Evolutionary conservation across 2,113 vertebrate genomes (phyloP).

Genomic region (Megaceryle maxima): DNA sequence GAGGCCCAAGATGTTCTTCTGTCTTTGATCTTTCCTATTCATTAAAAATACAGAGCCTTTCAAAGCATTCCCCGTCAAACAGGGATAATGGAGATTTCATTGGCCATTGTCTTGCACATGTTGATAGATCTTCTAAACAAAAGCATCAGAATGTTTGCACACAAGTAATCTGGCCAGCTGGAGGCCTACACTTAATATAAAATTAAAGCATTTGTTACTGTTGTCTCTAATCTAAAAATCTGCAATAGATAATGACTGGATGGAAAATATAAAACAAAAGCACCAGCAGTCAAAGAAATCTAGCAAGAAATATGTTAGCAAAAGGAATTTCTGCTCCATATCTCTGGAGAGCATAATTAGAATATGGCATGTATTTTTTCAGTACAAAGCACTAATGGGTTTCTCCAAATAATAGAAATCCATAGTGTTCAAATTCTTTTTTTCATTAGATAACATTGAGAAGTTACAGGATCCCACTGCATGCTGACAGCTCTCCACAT

Average conservation of each 20-base stretch:
- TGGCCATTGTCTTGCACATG: neutral
- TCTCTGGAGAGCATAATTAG: neutral
- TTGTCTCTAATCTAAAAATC: neutral
- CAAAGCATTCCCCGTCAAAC: slow-evolving; percentile 3
- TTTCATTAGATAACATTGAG: neutral
- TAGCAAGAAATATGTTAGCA: neutral
- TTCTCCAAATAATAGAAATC: slow-evolving; percentile 1
- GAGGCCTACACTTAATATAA: neutral
- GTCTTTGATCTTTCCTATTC: slow-evolving; percentile 20
- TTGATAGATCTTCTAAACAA: slow-evolving; percentile 6
- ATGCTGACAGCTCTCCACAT: neutral
- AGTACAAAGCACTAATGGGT: neutral
- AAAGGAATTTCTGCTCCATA: neutral
- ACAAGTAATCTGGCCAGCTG: slow-evolving; percentile 14
- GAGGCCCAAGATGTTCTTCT: neutral
- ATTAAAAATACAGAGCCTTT: slow-evolving; percentile 17
- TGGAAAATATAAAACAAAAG: neutral
- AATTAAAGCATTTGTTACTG: slow-evolving; percentile 17
- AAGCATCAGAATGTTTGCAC: slow-evolving; percentile 10
- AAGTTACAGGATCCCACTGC: neutral
- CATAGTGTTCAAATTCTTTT: neutral
- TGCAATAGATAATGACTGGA: neutral
- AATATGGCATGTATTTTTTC: neutral
- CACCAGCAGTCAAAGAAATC: neutral
- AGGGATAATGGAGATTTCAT: slow-evolving; percentile 23